Evolutionary conservation across 2,113 vertebrate species (phyloP), one percentile per base, ranked within the genome.

Genomic region (Leucopsar rothschildi): DNA sequence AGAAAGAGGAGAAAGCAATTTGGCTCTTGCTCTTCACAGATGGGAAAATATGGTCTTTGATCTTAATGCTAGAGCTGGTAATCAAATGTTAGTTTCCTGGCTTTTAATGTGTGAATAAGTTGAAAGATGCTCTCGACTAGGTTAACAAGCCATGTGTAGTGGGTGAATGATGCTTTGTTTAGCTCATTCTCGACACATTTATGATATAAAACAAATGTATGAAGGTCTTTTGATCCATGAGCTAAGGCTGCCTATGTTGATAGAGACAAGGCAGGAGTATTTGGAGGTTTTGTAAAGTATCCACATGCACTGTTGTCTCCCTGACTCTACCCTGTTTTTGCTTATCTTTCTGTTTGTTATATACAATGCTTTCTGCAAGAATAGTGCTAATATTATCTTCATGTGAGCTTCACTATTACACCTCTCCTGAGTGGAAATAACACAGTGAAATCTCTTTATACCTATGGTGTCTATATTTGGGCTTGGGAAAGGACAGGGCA

Each of bases 61-160:
- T 96, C 69, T 70, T 88, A 80, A 63, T 80, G 66, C 37, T 88
- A 86, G 44, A 90, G 76, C 2, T 39, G 86, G 42, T 66, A 90
- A 90, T 73, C 70, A 88, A 59, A 87, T 66, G 42, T 50, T 88
- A 68, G 39, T 72, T 95, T 88, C 70, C 63, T 83, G 68, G 56
- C 25, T 95, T 95, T 77, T 94, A 94, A 73, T 57, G 60, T 70
- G 83, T 83, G 88, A 94, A 90, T 40, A 37, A 90, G 76, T 77
- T 86, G 79, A 93, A 93, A 73, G 86, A 90, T 71, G 31, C 55
- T 94, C 82, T 94, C 15, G 18, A 45, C 39, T 66, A 80, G 75
- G 55, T 52, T 95, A 89, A 84, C 84, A 91, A 82, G 86, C 84
- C 73, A 87, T 37, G 33, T 84, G 50, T 27, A 69, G 55, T 72